phyloP scores from a whole-genome alignment of 2,797 vertebrate genomes.

The Acipenser oxyrinchus region DNA sequence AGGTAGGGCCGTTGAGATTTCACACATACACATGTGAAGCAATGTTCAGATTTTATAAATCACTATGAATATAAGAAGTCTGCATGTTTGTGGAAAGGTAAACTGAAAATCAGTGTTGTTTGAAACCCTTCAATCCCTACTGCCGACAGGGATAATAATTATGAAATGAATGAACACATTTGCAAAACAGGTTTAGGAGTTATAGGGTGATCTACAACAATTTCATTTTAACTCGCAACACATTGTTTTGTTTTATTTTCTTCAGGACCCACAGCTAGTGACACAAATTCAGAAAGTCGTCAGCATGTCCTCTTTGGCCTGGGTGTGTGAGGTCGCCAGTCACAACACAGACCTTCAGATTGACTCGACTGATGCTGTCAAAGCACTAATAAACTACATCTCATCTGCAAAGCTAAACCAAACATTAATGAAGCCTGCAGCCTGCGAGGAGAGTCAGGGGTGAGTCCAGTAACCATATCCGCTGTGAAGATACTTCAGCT shows the following conservation, averaged over 20 bases:
- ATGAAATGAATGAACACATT: no score
- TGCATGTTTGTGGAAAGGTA: no score
- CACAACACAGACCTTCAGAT: slow-evolving; percentile 32
- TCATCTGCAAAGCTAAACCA: slow-evolving; percentile 54
- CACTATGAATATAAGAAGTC: no score
- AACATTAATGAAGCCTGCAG: slow-evolving; percentile 63
- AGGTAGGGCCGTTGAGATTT: slow-evolving; percentile 37
- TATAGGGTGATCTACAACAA: no score
- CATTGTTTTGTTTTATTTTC: slow-evolving; percentile 22
- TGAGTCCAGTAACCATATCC: not conserved
- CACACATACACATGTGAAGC: no score
- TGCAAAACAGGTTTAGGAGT: no score
- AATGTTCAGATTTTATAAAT: no score
- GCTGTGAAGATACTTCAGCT: not conserved
- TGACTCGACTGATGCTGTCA: slow-evolving; percentile 45
- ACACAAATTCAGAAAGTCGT: slow-evolving; percentile 64
- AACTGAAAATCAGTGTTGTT: no score
- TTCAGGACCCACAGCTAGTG: slow-evolving; percentile 58
- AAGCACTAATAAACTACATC: slow-evolving; percentile 51
- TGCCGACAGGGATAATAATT: no score
- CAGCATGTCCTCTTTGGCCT: slow-evolving; percentile 69
- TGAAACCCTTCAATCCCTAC: no score
- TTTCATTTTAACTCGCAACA: no score
- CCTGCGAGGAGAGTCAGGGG: slow-evolving; percentile 44
- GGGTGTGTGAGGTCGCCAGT: slow-evolving; percentile 55